Conservation (phyloP, 2,888 invertebrate species). For the Sinotaia quadrata region DNA sequence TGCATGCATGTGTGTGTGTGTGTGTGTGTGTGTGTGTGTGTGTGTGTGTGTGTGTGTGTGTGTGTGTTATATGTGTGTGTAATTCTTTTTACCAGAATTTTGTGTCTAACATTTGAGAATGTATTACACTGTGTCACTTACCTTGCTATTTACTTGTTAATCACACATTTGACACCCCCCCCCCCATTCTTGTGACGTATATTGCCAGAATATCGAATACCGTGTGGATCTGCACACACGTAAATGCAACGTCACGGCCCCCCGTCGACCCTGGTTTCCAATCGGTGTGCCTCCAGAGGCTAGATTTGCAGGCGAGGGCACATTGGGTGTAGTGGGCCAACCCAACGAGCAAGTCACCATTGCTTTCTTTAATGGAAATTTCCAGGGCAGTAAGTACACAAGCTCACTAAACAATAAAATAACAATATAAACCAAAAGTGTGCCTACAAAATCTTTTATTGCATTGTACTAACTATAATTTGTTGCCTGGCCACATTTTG, state of each 20-base stretch:
- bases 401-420: too few relatives aligned
- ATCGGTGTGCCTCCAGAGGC: constrained; percentile 54
- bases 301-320: constrained; percentile 49
- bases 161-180: neutral
- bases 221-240: constrained; percentile 49
- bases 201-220: constrained; percentile 48
- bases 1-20: constrained; percentile 6
- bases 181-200: neutral
- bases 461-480: too few relatives aligned
- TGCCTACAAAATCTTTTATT: too few relatives aligned
- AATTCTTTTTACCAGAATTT: too few relatives aligned
- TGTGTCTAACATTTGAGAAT: too few relatives aligned
- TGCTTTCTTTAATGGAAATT: constrained; percentile 47
- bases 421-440: too few relatives aligned
- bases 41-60: constrained; percentile 3
- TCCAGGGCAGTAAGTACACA: constrained; percentile 41
- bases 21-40: constrained; percentile 12
- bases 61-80: too few relatives aligned
- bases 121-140: too few relatives aligned
- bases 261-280: constrained; percentile 48
- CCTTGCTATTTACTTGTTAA: too few relatives aligned
- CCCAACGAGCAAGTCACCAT: constrained; percentile 49
- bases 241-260: constrained; percentile 46
- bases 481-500: too few relatives aligned
- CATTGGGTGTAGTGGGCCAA: constrained; percentile 52